These are phyloP conservation scores for Agrochola litura DNA, from an alignment of 2,888 invertebrate species.

Conservation along the genomic window DNA sequence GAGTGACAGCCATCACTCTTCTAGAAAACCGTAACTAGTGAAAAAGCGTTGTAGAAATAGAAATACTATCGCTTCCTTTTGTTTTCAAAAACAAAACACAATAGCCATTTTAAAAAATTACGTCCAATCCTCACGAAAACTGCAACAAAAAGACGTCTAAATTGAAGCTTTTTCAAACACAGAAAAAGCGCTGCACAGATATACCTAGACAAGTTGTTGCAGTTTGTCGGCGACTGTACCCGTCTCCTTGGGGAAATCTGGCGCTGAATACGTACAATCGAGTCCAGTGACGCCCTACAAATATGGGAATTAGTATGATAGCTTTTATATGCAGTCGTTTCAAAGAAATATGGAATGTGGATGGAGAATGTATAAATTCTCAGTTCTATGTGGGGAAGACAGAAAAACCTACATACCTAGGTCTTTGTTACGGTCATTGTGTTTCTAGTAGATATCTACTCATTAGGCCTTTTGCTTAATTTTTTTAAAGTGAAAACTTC, in stretches of 20 bases:
- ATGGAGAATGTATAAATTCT: neutral
- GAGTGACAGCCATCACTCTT: too few relatives aligned
- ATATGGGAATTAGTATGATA: constrained; percentile 61
- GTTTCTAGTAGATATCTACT: too few relatives aligned
- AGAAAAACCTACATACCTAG: too few relatives aligned
- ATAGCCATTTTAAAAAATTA: constrained; percentile 2
- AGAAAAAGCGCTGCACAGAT: constrained; percentile 54
- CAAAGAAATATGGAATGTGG: constrained; percentile 10
- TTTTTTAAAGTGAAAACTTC: too few relatives aligned
- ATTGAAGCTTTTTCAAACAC: constrained; percentile 27
- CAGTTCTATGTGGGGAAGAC: too few relatives aligned
- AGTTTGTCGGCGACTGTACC: constrained; percentile 62
- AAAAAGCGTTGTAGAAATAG: too few relatives aligned
- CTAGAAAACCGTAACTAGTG: too few relatives aligned
- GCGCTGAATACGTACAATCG: constrained; percentile 64
- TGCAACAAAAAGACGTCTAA: constrained; percentile 44
- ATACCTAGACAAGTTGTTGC: constrained; percentile 67
- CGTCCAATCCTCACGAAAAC: neutral
- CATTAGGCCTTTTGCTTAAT: too few relatives aligned
- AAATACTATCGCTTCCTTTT: too few relatives aligned
- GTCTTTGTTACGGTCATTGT: neutral
- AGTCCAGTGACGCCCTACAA: constrained; percentile 62
- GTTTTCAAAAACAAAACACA: neutral
- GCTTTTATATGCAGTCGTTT: constrained; percentile 39
- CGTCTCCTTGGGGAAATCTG: constrained; percentile 65